A percentile compares a stretch with the other conserved stretches of the same genome.
Conservation (phyloP, 2,797 vertebrate genomes). For the Naso thynnoides region DNA sequence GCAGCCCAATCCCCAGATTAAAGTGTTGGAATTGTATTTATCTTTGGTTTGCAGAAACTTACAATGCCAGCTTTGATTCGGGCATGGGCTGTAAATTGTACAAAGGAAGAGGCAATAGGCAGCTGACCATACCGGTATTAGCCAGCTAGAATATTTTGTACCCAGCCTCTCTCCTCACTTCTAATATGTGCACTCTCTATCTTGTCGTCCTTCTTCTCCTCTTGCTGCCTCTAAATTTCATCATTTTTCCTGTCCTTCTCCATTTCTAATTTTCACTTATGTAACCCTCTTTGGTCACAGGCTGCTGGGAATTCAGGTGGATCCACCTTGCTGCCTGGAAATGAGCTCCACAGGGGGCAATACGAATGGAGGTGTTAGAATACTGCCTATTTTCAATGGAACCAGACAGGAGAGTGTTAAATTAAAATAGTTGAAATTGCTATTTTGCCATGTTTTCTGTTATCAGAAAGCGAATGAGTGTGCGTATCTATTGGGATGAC, state of each 20-base stretch:
- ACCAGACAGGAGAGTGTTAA: neutral
- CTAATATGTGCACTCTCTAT: neutral
- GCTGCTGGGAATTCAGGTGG: constrained; percentile 18
- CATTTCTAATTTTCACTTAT: constrained; percentile 47
- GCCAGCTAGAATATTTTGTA: neutral
- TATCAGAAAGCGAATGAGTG: neutral
- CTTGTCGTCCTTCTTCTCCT: constrained; percentile 14
- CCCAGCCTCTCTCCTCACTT: neutral
- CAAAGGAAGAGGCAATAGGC: constrained; percentile 21
- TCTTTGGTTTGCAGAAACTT: no score
- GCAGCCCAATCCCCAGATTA: no score
- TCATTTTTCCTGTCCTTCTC: constrained; percentile 16
- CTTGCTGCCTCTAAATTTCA: constrained; percentile 1
- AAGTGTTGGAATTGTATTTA: no score
- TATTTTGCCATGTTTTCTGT: constrained; percentile 10
- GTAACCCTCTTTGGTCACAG: constrained; percentile 18
- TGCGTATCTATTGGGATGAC: neutral
- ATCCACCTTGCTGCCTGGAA: constrained; percentile 29
- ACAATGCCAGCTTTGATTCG: no score
- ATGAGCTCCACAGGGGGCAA: constrained; percentile 11
- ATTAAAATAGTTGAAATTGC: neutral
- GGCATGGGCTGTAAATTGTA: neutral
- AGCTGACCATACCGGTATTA: constrained; percentile 13
- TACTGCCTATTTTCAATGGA: neutral
- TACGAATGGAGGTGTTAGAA: neutral